These are phyloP conservation scores for Electrophaes corylata DNA, from an alignment of 2,888 invertebrate species.

Conservation along the genomic window DNA sequence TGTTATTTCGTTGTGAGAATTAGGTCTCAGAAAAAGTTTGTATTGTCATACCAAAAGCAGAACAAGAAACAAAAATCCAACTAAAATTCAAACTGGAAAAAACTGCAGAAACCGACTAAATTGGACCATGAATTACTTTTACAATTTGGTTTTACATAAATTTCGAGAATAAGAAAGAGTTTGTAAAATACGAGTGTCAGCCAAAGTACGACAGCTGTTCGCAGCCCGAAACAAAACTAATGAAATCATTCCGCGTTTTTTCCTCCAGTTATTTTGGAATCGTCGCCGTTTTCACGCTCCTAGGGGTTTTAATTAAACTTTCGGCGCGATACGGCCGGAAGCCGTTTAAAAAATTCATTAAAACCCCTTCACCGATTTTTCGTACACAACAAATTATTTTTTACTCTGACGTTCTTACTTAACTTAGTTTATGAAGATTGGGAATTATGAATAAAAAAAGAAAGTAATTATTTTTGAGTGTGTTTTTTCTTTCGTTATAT, in stretches of 20 bases:
- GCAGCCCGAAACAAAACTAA: constrained; percentile 51
- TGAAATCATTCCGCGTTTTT: constrained; percentile 50
- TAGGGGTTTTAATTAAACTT: constrained; percentile 73
- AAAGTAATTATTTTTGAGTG: not conserved
- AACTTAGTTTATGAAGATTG: constrained; percentile 25
- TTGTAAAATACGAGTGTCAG: constrained; percentile 32
- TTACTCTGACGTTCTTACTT: constrained; percentile 31
- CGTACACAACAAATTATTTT: constrained; percentile 52
- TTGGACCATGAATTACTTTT: constrained; percentile 16
- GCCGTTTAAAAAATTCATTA: constrained; percentile 70
- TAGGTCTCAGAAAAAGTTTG: too few species aligned
- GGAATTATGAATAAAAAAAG: constrained; percentile 3
- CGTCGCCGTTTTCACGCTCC: constrained; percentile 62
- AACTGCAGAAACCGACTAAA: constrained; percentile 4
- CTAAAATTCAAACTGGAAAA: constrained; percentile 6
- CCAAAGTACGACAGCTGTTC: constrained; percentile 45
- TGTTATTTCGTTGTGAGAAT: too few species aligned
- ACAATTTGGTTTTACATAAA: constrained; percentile 23
- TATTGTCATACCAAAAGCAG: not conserved
- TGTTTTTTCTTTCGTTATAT: not conserved
- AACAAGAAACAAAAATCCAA: not conserved
- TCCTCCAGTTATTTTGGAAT: constrained; percentile 62
- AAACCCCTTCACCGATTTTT: constrained; percentile 56
- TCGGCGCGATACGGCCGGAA: constrained; percentile 54
- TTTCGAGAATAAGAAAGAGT: constrained; percentile 18